These are phyloP conservation scores for Lepidochrysops patricia DNA, from an alignment of 2,888 invertebrate genomes.

Conservation along the genomic window DNA sequence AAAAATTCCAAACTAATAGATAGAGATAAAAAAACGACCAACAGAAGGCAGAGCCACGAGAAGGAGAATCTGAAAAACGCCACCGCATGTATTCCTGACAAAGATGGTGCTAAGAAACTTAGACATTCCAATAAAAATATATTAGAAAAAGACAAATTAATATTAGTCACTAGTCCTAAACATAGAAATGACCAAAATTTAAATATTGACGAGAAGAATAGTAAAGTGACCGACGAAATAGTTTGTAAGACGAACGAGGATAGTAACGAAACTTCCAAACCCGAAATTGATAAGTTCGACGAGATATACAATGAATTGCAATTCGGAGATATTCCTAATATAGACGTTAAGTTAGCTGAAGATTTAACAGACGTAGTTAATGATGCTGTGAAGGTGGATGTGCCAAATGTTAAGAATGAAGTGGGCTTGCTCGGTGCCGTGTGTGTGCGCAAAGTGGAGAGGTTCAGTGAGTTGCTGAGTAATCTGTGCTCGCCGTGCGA, in stretches of 20 bases:
- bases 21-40: conserved; percentile 50
- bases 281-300: conserved; percentile 52
- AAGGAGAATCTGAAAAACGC: conserved; percentile 53
- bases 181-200: conserved; percentile 47
- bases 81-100: conserved; percentile 41
- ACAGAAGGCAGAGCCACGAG: conserved; percentile 49
- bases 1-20: conserved; percentile 57
- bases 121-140: conserved; percentile 69
- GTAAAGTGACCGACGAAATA: conserved; percentile 37
- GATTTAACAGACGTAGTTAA: conserved; percentile 17
- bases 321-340: conserved; percentile 32
- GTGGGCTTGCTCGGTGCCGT: conserved; percentile 58
- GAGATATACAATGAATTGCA: conserved; percentile 57
- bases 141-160: conserved; percentile 68
- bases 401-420: conserved; percentile 51
- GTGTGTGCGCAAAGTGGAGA: conserved; percentile 69
- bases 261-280: conserved; percentile 43
- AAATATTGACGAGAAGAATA: conserved; percentile 38
- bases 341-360: conserved; percentile 35
- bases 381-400: conserved; percentile 40
- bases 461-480: conserved; percentile 69
- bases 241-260: conserved; percentile 36
- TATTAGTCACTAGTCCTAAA: conserved; percentile 59
- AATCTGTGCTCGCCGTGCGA: conserved; percentile 67
- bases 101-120: conserved; percentile 71